Evolutionary conservation across 2,888 invertebrate species (phyloP).

Genomic region (Chalcis sispes): DNA sequence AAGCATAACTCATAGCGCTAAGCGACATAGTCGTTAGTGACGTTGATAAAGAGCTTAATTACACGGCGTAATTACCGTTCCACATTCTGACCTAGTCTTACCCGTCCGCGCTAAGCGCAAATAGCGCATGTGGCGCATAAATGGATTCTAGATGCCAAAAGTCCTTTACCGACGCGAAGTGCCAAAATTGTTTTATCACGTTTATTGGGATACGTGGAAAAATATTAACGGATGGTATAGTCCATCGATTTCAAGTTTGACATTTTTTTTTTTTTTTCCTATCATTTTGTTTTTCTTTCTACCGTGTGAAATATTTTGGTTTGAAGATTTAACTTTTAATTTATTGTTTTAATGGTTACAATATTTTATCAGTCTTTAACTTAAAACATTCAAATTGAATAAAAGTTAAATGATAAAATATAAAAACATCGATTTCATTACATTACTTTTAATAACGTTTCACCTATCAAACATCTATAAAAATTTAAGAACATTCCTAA

Average conservation of each 20-base stretch:
- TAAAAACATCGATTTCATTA: too few species aligned
- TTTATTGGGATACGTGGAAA: neutral
- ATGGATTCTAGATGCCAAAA: slow-evolving; percentile 42
- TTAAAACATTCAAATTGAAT: too few species aligned
- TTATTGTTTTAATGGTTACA: too few species aligned
- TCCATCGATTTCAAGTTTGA: neutral
- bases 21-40: slow-evolving; percentile 61
- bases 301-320: too few species aligned
- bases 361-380: too few species aligned
- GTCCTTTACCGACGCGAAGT: slow-evolving; percentile 3
- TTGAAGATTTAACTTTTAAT: too few species aligned
- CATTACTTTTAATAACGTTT: too few species aligned
- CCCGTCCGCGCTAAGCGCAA: neutral
- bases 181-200: slow-evolving; percentile 35
- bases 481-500: neutral
- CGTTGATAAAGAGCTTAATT: slow-evolving; percentile 62
- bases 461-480: too few species aligned
- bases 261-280: too few species aligned
- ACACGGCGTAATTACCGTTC: slow-evolving; percentile 58
- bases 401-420: too few species aligned
- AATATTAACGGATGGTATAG: neutral
- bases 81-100: slow-evolving; percentile 48
- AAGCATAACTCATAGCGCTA: slow-evolving; percentile 47
- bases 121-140: slow-evolving; percentile 15
- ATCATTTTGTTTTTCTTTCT: neutral